Evolutionary conservation across 2,888 invertebrate species (phyloP), one percentile per base, ranked within the genome.

Genomic region (Chaetoderma sp.): DNA sequence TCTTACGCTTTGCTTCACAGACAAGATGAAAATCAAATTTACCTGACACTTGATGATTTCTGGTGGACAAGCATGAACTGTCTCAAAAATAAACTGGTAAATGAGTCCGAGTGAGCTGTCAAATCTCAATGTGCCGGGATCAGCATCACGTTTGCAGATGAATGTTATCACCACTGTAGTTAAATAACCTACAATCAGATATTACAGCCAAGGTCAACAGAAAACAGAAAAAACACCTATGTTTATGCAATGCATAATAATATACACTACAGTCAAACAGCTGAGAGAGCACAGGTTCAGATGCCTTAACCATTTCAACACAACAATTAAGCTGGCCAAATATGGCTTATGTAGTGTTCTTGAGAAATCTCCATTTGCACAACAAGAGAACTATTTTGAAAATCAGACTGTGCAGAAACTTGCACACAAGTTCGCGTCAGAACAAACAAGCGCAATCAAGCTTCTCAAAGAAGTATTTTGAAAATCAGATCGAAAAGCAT

Each of bases 161-260:
- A 82, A 80, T 28, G 65, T 67, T 25, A 81, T 72, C 27, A 73
- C 62, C 5, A 75, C 75, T 27, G 71, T 62, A 6, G 58, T 60
- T 25, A 60, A 56, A 4, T 73, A 56, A 18, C 78, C 79, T 78
- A 60, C 30, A 73, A 70, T n/a, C n/a, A n/a, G n/a, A n/a, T n/a
- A n/a, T 54, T 2, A 77, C 80, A 71, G 80, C 80, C 21, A 81
- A 71, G 60, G 78, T 81, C 44, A 81, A 44, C 81, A 80, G 69
- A 21, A 70, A 65, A 50, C 21, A 56, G 25, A 18, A 64, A 56
- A 6, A n/a, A 8, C 18, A 54, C 18, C 10, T n/a, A 39, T 39
- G 39, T 30, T 10, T 16, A 23, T 21, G 23, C 16, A 30, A 30
- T 30, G 18, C 8, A n/a, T 30, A 23, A 27, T 30, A 10, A n/a